These are phyloP conservation scores for Thinocorus orbignyianus DNA, from an alignment of 2,113 vertebrate genomes.

Conservation along the genomic window DNA sequence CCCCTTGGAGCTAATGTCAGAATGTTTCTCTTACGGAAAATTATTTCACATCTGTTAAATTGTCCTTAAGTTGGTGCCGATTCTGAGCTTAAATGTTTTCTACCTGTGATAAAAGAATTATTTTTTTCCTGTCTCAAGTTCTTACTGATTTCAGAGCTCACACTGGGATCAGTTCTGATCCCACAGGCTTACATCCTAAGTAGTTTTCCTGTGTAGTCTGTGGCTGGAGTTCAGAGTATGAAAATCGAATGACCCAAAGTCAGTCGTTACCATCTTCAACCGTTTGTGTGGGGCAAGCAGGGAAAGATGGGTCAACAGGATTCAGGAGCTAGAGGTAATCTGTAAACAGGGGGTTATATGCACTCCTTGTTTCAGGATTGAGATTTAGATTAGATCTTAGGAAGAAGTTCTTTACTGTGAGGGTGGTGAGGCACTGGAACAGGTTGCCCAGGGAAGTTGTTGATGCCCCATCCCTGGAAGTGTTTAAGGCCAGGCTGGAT, in stretches of 20 bases:
- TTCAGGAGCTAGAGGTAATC: not conserved
- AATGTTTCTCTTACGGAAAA: not conserved
- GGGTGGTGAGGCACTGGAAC: no score
- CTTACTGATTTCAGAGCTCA: not conserved
- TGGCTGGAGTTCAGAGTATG: not conserved
- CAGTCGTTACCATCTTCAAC: not conserved
- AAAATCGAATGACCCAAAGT: not conserved
- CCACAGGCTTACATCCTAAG: not conserved
- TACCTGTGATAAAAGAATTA: not conserved
- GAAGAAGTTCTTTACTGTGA: no score
- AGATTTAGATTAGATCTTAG: no score
- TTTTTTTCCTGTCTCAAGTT: constrained; percentile 1
- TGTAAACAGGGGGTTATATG: not conserved
- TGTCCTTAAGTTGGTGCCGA: not conserved
- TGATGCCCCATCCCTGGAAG: no score
- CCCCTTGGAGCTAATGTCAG: not conserved
- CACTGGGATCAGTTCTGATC: not conserved
- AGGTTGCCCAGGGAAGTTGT: no score
- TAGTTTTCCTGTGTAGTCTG: not conserved
- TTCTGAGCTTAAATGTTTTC: constrained; percentile 7
- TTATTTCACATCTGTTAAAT: not conserved
- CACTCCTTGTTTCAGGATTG: not conserved
- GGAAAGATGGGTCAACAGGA: not conserved
- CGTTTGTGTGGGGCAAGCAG: not conserved
- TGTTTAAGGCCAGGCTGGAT: no score